phyloP scores from a whole-genome alignment of 2,888 invertebrate genomes.

The Drosophila nr. fundita region DNA sequence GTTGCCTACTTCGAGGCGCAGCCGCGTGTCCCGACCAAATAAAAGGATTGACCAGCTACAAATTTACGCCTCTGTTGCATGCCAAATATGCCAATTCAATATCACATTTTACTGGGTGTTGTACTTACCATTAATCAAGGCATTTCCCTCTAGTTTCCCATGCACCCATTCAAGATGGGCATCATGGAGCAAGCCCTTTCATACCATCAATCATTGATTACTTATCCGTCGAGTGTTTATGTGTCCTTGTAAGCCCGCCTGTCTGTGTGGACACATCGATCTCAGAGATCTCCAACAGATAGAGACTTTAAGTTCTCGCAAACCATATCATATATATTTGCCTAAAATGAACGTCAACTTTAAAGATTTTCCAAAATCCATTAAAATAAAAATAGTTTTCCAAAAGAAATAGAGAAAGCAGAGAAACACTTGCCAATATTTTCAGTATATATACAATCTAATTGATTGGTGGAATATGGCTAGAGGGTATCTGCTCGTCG shows the following conservation, averaged over 20 bases:
- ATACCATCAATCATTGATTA: background rate
- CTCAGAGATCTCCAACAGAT: background rate
- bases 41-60: conserved; percentile 48
- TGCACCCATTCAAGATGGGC: background rate
- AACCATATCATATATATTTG: background rate
- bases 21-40: conserved; percentile 36
- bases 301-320: too few species aligned
- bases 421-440: background rate
- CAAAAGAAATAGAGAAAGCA: background rate
- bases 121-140: background rate
- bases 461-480: background rate
- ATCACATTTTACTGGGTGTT: conserved; percentile 1
- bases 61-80: conserved; percentile 6
- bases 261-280: too few species aligned
- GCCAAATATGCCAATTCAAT: conserved; percentile 13
- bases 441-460: background rate
- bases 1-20: conserved; percentile 39
- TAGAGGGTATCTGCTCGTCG: background rate
- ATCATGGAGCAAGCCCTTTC: background rate
- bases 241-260: background rate
- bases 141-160: background rate
- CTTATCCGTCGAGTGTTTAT: background rate
- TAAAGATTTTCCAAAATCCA: background rate
- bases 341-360: background rate
- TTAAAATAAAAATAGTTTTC: background rate